phyloP scores from a whole-genome alignment of 2,797 vertebrate genomes.

The Taeniopygia guttata region DNA sequence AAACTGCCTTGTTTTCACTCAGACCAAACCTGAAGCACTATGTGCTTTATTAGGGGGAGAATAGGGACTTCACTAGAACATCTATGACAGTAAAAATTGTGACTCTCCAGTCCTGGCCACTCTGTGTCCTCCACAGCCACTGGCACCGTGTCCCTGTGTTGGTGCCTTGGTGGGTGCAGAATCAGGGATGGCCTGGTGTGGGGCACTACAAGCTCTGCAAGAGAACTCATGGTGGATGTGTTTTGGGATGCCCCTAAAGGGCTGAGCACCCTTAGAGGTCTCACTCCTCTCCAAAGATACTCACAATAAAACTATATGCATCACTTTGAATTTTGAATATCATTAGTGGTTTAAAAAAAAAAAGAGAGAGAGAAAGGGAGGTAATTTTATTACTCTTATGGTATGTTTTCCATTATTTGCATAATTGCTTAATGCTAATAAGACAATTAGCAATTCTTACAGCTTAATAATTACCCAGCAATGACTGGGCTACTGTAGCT shows the following conservation, averaged over 20 bases:
- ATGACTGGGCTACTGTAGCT: constrained; percentile 51
- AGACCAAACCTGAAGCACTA: not conserved
- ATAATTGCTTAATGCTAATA: constrained; percentile 74
- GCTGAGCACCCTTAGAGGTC: not conserved
- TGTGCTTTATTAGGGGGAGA: not conserved
- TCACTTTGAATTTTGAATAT: not conserved
- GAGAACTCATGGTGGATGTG: not conserved
- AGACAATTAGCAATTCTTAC: constrained; percentile 70
- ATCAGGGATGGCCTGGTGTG: rapidly evolving
- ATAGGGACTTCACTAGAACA: not conserved
- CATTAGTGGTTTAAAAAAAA: not conserved
- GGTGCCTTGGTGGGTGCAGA: not conserved
- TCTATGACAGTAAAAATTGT: not conserved
- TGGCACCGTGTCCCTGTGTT: not conserved
- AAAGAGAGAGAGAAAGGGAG: not conserved
- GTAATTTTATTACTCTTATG: constrained; percentile 49
- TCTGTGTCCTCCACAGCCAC: too few species aligned
- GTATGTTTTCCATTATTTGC: constrained; percentile 70
- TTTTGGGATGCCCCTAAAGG: not conserved
- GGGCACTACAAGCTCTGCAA: not conserved
- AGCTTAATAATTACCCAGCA: constrained; percentile 69
- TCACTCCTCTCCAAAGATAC: not conserved
- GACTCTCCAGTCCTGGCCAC: not conserved
- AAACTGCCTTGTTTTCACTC: not conserved
- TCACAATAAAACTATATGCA: not conserved